These are phyloP conservation scores for Pogonomyrmex barbatus DNA, from an alignment of 1,140 invertebrate species.

Conservation along the genomic window DNA sequence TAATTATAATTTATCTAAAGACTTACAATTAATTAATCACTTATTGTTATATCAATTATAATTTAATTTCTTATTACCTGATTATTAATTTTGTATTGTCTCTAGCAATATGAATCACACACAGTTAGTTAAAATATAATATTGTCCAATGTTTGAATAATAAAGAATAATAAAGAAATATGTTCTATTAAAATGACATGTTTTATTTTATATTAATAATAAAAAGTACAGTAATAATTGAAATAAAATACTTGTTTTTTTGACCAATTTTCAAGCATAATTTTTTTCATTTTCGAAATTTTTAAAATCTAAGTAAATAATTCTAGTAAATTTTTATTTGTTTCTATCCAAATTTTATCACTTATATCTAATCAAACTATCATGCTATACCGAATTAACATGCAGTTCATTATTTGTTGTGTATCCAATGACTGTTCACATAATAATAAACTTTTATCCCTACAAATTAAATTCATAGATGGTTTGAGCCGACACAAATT, in stretches of 20 bases:
- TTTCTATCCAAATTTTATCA: too few relatives aligned
- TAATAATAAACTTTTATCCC: background rate
- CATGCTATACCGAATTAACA: background rate
- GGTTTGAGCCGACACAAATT: slow-evolving; percentile 5
- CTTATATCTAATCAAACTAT: background rate
- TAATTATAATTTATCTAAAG: background rate
- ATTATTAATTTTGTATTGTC: background rate
- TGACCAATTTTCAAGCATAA: background rate
- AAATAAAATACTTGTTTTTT: background rate
- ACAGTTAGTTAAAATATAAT: background rate
- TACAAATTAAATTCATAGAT: background rate
- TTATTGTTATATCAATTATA: background rate
- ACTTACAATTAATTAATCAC: background rate
- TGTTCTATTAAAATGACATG: slow-evolving; percentile 7
- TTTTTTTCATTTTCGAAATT: background rate
- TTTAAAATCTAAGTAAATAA: background rate
- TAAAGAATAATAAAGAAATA: background rate
- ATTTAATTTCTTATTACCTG: background rate
- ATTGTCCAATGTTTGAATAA: background rate
- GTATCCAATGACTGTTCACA: background rate
- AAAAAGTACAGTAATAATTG: background rate
- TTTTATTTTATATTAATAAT: background rate
- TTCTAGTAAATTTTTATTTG: background rate
- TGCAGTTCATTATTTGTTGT: background rate
- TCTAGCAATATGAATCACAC: background rate